These are phyloP conservation scores for Bombus superbus DNA, from an alignment of 1,140 invertebrate genomes.

Conservation along the genomic window DNA sequence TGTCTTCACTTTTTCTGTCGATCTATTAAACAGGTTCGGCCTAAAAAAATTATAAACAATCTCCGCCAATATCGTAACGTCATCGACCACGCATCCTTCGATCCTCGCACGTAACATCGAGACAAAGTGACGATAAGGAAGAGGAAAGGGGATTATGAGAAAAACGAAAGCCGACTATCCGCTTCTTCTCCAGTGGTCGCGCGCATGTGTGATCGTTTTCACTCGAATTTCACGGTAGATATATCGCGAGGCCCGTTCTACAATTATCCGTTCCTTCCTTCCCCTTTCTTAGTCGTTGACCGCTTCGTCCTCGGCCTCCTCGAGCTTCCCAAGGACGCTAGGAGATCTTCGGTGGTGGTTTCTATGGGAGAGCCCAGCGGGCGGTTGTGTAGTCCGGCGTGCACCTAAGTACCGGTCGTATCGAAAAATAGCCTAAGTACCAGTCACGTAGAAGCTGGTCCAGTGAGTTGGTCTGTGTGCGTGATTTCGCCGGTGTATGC, in stretches of 20 bases:
- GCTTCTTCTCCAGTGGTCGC: neutral
- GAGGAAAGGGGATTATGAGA: neutral
- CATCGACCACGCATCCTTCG: neutral
- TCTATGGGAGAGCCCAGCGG: conserved; percentile 65
- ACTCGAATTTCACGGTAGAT: conserved; percentile 39
- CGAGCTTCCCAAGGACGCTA: conserved; percentile 66
- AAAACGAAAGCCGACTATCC: neutral
- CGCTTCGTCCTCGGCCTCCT: conserved; percentile 59
- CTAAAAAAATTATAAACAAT: neutral
- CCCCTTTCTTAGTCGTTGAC: conserved; percentile 26
- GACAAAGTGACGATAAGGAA: neutral
- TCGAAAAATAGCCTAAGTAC: conserved; percentile 77
- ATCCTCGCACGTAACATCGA: neutral
- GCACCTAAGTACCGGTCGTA: conserved; percentile 70
- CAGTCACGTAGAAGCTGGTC: conserved; percentile 72
- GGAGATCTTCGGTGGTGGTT: conserved; percentile 56
- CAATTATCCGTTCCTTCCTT: conserved; percentile 51
- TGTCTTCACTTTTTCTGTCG: neutral
- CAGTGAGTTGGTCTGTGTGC: conserved; percentile 23
- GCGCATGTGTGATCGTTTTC: conserved; percentile 28
- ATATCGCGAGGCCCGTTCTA: conserved; percentile 47
- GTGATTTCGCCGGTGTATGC: conserved; percentile 41
- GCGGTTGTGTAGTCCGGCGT: conserved; percentile 60
- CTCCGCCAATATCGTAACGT: neutral
- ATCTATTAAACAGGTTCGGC: neutral